These are phyloP conservation scores for Hirudinaria manillensis DNA, from an alignment of 2,888 invertebrate species.

Conservation along the genomic window DNA sequence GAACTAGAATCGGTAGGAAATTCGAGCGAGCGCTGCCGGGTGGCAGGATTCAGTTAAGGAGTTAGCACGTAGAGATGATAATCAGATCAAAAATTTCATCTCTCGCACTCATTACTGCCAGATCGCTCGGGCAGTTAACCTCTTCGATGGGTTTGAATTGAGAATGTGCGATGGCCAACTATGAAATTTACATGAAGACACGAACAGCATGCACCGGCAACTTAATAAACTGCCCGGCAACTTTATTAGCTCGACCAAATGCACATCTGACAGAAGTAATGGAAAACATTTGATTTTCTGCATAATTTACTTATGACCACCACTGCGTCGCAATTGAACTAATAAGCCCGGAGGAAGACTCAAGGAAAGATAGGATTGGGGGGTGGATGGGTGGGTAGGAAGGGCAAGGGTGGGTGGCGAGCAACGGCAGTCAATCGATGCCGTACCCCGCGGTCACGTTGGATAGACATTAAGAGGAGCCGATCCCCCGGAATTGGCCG, in stretches of 20 bases:
- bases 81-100: conserved; percentile 19
- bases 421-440: background rate
- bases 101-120: conserved; percentile 14
- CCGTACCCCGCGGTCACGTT: background rate
- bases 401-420: background rate
- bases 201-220: background rate
- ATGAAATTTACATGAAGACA: conserved; percentile 25
- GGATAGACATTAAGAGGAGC: background rate
- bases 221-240: background rate
- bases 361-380: background rate
- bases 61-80: conserved; percentile 10
- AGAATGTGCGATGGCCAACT: background rate
- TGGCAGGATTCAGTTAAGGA: background rate
- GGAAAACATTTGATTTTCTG: conserved; percentile 15
- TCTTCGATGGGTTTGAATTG: conserved; percentile 1
- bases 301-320: conserved; percentile 5
- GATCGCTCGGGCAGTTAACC: conserved; percentile 19
- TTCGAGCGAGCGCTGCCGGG: background rate
- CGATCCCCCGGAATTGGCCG: background rate
- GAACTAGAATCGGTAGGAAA: background rate
- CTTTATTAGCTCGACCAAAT: conserved; percentile 7
- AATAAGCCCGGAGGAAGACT: conserved; percentile 11
- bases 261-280: conserved; percentile 8
- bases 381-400: background rate
- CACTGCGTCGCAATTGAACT: conserved; percentile 9